Base-by-base conservation (phyloP, 2,888 invertebrate genomes). In the Auanema freiburgensis region DNA sequence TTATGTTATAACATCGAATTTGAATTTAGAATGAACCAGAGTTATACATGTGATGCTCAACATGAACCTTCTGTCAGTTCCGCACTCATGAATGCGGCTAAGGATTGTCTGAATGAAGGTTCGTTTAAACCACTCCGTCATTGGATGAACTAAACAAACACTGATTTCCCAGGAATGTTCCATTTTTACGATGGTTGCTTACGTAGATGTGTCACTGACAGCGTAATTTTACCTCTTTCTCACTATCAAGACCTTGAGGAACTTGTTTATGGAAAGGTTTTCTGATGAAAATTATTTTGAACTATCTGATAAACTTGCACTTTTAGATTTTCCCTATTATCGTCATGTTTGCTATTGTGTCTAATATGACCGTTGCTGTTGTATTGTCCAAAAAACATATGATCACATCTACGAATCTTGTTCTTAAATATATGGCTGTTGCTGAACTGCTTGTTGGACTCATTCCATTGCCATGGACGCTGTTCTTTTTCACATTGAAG, bases 401-500 rank as follows among this genome's bases (percentile, higher is more conserved):
- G 94, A 63, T 79, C 44, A 78, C 81, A 14, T 79, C 82, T 18
- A 82, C 82, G 2, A 82, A 82, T 57, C 77, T 82, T 42, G 80
- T 82, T 2, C 66, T 81, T 8, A 78, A 79, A 24, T 91, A 91
- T n/a, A 95, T 95, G 93, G 94, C 95, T 0, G 88, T 95, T 4
- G 92, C 92, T 76, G 95, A 95, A 86, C 91, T 93, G 90, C 89
- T 93, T 84, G 95, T 94, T 0, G 90, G 93, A 81, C 88, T 92
- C 58, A 90, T 92, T 83, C 92, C 93, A 0, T 90, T 92, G 0
- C 93, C 93, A 0, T 92, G 92, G 89, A 89, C 93, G 54, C 89
- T 93, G 12, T 83, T 72, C 66, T 83, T 76, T 52, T 79, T 79
- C 60, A 81, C 81, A 18, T 44, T 80, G 54, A 69, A 75, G 77